Base-by-base conservation (phyloP, 2,113 vertebrate species). In the Motacilla tschutschensis region DNA sequence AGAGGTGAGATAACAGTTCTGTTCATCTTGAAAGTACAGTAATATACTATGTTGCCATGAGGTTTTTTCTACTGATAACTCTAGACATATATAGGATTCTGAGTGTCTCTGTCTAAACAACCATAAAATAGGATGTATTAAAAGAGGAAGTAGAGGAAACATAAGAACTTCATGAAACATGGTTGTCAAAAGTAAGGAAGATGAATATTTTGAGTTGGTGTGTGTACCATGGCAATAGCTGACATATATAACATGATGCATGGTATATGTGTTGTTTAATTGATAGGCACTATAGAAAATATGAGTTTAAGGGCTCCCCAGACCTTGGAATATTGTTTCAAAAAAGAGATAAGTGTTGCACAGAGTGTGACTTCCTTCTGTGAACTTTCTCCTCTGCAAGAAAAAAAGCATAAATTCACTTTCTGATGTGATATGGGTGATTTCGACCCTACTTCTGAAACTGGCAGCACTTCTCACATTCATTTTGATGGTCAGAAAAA, bases 1-100 rank as follows among this genome's bases (percentile, higher is more conserved):
- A 76, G 54, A 92, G n/a, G 78, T 95, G 89, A 71, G 79, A 60
- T 35, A 94, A 92, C n/a, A 80, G 46, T 64, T 86, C 43, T 28
- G 6, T 78, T 71, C 22, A 44, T 87, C 80, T 70, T 89, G 60
- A 46, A 71, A 78, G 43, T 57, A 36, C 12, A 59, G 46, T 88
- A 86, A 66, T 69, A 29, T 11, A 48, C 36, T 58, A 50, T 31
- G n/a, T 57, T 69, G 17, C 54, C 65, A 41, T 18, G 5, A 18
- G 6, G 2, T 17, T 84, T 71, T 73, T 83, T 79, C 41, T 78
- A 18, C 28, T 51, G 60, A 43, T 35, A 86, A 38, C 24, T 72
- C 29, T 43, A 55, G 38, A 58, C 10, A 33, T 64, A 66, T 21
- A 80, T 70, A 85, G 22, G 18, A 16, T 65, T 59, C 31, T 77